Conservation (phyloP, 2,888 invertebrate species). For the Drosophila monieri region DNA sequence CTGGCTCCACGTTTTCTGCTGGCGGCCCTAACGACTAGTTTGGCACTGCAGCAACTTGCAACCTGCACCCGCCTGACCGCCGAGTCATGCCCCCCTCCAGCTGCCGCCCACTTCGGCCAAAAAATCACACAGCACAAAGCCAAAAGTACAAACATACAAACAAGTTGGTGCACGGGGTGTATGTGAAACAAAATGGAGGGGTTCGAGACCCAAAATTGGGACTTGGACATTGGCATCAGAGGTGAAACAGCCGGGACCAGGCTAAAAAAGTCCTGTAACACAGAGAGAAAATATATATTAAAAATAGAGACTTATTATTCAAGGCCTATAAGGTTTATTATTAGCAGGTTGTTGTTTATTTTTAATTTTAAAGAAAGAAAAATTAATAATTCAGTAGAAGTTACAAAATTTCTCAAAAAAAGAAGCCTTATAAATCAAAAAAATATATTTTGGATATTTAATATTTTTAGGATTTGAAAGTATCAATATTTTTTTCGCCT, state of each 20-base stretch:
- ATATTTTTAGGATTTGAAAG: neutral
- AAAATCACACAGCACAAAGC: conserved; percentile 72
- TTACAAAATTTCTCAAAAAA: no score
- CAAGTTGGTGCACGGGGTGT: conserved; percentile 31
- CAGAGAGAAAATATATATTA: neutral
- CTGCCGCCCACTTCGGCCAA: conserved; percentile 46
- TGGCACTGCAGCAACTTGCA: conserved; percentile 54
- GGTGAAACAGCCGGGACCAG: conserved; percentile 13
- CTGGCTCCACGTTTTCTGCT: conserved; percentile 54
- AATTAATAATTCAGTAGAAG: no score
- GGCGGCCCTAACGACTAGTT: conserved; percentile 60
- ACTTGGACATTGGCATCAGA: conserved; percentile 39
- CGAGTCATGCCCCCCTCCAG: conserved; percentile 29
- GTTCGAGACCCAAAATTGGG: conserved; percentile 19
- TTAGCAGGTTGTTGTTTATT: no score
- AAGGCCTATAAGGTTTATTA: no score
- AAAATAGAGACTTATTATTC: neutral
- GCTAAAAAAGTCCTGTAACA: neutral
- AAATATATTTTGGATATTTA: neutral
- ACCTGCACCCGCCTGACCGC: conserved; percentile 25
- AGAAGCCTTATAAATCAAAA: no score
- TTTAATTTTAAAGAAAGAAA: no score
- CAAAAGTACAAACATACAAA: conserved; percentile 62
- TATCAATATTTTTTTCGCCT: neutral
- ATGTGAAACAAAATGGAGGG: conserved; percentile 30